Evolutionary conservation across 2,888 invertebrate species (phyloP).

Genomic region (Alcis repandata): DNA sequence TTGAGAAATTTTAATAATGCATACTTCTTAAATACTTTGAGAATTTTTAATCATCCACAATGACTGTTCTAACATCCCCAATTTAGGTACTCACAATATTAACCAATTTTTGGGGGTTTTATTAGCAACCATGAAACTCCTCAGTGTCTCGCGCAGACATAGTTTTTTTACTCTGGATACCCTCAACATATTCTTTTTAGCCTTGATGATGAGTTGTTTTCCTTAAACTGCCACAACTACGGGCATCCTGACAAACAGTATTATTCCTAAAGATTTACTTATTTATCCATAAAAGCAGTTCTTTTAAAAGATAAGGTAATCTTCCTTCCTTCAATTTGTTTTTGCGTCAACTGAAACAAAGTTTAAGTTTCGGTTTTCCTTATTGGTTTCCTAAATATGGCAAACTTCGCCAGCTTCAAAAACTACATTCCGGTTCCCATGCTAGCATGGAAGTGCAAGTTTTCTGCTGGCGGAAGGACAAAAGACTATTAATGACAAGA

Average conservation of each 20-base stretch:
- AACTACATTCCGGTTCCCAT: too few relatives aligned
- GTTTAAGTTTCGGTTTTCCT: neutral
- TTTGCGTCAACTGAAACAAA: neutral
- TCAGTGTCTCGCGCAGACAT: too few relatives aligned
- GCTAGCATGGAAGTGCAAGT: neutral
- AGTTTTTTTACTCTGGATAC: too few relatives aligned
- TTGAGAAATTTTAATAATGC: too few relatives aligned
- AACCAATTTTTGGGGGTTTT: too few relatives aligned
- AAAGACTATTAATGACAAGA: neutral
- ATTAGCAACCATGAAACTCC: too few relatives aligned
- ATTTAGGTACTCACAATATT: too few relatives aligned
- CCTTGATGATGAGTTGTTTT: neutral
- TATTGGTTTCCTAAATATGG: constrained; percentile 6
- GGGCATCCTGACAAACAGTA: constrained; percentile 6
- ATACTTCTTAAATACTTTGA: too few relatives aligned
- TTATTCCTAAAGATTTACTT: neutral
- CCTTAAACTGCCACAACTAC: neutral
- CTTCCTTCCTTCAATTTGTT: constrained; percentile 32
- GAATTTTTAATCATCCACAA: too few relatives aligned
- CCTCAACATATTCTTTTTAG: neutral
- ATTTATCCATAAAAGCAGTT: constrained; percentile 7
- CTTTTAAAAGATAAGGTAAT: constrained; percentile 15
- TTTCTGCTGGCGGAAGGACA: constrained; percentile 5
- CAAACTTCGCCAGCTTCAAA: too few relatives aligned
- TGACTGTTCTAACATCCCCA: too few relatives aligned